These are phyloP conservation scores for Ceyx cyanopectus DNA, from an alignment of 2,113 vertebrate genomes.

Conservation along the genomic window DNA sequence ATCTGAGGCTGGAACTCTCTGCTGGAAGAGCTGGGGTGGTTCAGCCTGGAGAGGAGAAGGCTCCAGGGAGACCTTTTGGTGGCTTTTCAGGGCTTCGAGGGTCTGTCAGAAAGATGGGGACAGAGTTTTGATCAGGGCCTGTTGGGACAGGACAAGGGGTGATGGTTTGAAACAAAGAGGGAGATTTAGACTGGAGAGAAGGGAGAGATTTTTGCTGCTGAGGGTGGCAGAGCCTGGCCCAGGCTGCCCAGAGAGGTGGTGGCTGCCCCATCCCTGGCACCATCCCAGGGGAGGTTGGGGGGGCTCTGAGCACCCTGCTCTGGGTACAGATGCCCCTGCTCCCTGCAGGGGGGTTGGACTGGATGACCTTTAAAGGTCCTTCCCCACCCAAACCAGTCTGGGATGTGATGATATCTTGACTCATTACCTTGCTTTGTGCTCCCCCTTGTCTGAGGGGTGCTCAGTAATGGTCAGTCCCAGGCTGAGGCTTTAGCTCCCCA, in stretches of 20 bases:
- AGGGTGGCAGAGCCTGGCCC: no score
- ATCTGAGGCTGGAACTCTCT: not conserved
- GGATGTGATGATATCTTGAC: not conserved
- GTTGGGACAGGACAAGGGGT: no score
- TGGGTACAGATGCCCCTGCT: not conserved
- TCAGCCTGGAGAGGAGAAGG: not conserved
- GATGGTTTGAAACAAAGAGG: no score
- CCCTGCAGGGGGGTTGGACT: not conserved
- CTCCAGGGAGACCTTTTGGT: not conserved
- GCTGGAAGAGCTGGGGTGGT: not conserved
- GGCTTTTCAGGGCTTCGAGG: no score
- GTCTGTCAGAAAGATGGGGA: not conserved
- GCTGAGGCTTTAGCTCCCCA: not conserved
- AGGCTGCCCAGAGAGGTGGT: no score
- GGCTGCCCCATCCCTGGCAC: no score
- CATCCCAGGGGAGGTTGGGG: no score
- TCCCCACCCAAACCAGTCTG: not conserved
- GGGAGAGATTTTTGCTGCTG: no score
- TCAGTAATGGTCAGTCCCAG: fast-evolving
- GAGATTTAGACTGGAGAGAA: no score
- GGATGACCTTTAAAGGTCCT: not conserved
- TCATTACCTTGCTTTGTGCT: not conserved
- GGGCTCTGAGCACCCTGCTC: no score
- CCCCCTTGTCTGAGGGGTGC: not conserved
- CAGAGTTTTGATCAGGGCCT: not conserved